Percentiles rank a stretch among this genome's conserved stretches.
phyloP scores from a whole-genome alignment of 2,113 vertebrate genomes.

The Sakesphorus luctuosus region DNA sequence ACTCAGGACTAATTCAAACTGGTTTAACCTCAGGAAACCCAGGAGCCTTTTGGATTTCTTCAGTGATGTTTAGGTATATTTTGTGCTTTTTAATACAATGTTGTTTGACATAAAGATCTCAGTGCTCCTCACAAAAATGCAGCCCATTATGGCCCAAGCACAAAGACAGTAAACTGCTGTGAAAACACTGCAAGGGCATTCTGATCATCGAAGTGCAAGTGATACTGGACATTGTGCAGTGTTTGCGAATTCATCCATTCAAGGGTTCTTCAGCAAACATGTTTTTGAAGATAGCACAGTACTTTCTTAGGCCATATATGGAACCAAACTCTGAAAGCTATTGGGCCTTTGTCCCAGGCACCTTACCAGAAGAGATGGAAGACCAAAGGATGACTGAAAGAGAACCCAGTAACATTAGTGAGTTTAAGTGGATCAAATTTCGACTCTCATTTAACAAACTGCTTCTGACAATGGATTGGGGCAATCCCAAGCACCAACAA shows the following conservation, averaged over 20 bases:
- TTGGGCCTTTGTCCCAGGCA: no score
- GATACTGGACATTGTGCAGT: fast-evolving
- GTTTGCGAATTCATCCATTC: no score
- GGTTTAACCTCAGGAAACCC: constrained; percentile 66
- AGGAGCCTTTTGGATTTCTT: background rate
- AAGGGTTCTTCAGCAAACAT: background rate
- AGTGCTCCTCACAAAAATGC: background rate
- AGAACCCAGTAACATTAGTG: background rate
- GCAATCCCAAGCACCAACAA: background rate
- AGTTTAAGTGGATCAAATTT: background rate
- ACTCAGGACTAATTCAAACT: constrained; percentile 69
- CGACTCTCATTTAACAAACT: background rate
- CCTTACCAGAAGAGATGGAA: background rate
- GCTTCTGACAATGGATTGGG: background rate
- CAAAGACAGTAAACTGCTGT: background rate
- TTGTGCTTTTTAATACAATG: background rate
- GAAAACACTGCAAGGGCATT: background rate
- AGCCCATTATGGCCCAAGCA: background rate
- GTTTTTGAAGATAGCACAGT: background rate
- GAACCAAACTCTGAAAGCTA: background rate
- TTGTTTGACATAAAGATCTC: background rate
- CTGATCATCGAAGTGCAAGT: background rate
- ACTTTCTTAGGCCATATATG: background rate
- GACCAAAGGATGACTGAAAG: background rate
- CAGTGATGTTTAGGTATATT: background rate